Conservation (phyloP, 53 echinoderm and acorn worm genomes). For the Arbacia lixula region DNA sequence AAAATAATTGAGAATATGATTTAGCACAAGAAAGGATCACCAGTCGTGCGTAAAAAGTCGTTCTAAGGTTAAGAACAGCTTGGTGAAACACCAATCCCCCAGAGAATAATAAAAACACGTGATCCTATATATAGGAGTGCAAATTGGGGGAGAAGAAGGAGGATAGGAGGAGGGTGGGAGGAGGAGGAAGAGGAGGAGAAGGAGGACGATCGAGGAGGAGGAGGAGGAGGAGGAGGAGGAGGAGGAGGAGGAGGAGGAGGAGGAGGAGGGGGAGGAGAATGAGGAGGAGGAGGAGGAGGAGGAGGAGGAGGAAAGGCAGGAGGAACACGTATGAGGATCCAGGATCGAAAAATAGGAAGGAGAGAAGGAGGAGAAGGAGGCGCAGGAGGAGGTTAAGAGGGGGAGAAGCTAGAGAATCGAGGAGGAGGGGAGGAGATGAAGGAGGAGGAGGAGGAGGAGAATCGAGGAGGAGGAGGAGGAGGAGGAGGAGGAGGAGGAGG, state of each 20-base stretch:
- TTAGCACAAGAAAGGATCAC: too few species aligned
- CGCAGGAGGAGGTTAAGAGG: neutral
- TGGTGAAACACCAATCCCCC: too few species aligned
- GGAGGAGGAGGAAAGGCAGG: conserved; percentile 19
- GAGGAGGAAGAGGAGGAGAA: conserved; percentile 9
- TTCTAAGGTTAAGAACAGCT: too few species aligned
- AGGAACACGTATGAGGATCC: neutral
- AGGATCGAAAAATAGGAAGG: neutral
- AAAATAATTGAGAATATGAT: too few species aligned
- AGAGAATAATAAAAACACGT: too few species aligned
- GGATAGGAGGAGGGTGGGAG: neutral
- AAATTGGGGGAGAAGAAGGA: neutral
- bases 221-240: neutral
- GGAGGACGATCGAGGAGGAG: neutral
- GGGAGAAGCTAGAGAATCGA: neutral
- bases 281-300: conserved; percentile 21
- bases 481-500: neutral
- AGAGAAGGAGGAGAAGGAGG: neutral
- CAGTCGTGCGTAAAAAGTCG: too few species aligned
- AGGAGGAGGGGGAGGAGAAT: neutral
- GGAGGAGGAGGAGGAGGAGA: neutral
- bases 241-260: neutral
- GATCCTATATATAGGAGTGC: too few species aligned
- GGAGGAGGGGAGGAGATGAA: neutral
- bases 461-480: neutral